Conservation (phyloP, 2,797 vertebrate species). For the Dryobates pubescens region DNA sequence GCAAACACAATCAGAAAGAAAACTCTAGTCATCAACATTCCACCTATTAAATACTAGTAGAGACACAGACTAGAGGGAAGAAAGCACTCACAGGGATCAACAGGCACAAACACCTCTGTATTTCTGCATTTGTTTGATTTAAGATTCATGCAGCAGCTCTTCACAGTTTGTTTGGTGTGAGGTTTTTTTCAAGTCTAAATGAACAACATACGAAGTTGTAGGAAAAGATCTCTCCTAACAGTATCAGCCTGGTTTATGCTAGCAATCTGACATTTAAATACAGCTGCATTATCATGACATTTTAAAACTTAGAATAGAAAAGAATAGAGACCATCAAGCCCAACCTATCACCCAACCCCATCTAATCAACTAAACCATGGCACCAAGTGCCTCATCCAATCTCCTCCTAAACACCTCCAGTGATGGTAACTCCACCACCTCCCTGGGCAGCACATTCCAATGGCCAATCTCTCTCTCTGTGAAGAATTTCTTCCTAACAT, state of each 20-base stretch:
- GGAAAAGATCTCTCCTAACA: background rate
- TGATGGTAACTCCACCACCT: no score
- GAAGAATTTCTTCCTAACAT: no score
- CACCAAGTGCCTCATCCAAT: no score
- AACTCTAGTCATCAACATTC: background rate
- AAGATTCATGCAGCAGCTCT: background rate
- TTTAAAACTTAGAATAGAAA: background rate
- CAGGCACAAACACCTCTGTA: background rate
- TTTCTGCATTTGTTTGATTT: background rate
- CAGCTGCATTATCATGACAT: background rate
- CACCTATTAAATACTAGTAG: background rate
- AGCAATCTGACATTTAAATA: background rate
- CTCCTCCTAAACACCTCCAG: no score
- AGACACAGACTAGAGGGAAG: background rate
- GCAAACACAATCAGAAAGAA: background rate
- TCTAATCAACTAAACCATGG: no score
- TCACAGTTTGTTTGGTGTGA: background rate
- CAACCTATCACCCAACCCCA: no score
- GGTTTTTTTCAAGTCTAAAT: background rate
- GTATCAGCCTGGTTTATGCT: background rate
- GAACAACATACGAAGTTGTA: background rate
- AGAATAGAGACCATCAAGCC: no score
- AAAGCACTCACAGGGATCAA: background rate
- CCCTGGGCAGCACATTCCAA: no score
- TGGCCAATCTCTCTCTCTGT: no score